Percentiles rank a stretch among this genome's conserved stretches.
phyloP scores from a whole-genome alignment of 2,888 invertebrate species.

The Acleris holmiana region DNA sequence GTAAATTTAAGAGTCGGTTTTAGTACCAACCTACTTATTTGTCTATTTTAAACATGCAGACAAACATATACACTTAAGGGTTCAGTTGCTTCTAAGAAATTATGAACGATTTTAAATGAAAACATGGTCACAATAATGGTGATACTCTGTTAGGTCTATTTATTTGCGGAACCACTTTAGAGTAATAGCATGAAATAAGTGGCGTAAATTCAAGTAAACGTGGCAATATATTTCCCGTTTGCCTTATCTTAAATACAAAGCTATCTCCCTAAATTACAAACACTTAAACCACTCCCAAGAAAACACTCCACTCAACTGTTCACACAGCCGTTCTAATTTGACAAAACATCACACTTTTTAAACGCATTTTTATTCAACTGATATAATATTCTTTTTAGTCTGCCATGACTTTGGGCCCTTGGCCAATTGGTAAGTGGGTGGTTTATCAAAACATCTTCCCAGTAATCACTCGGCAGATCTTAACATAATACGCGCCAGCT shows the following conservation, averaged over 20 bases:
- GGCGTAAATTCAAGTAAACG: neutral
- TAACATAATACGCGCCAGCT: slow-evolving; percentile 69
- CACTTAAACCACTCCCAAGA: neutral
- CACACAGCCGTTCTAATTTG: slow-evolving; percentile 21
- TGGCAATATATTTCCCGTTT: neutral
- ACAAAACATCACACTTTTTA: slow-evolving; percentile 15
- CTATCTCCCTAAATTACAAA: slow-evolving; percentile 3
- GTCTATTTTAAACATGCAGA: too few species aligned
- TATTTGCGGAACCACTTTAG: neutral
- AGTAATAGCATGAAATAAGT: neutral
- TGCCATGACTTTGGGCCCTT: slow-evolving; percentile 50
- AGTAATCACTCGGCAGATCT: slow-evolving; percentile 71
- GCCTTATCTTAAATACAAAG: neutral
- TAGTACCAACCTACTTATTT: too few species aligned
- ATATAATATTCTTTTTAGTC: slow-evolving; percentile 10
- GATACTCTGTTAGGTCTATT: too few species aligned
- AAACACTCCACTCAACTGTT: slow-evolving; percentile 12
- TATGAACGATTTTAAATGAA: too few species aligned
- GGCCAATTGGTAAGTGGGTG: slow-evolving; percentile 74
- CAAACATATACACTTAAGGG: too few species aligned
- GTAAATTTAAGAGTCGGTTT: too few species aligned
- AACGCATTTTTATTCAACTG: slow-evolving; percentile 14
- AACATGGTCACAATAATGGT: too few species aligned
- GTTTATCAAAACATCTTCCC: slow-evolving; percentile 76
- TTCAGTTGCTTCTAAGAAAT: too few species aligned